Conservation (phyloP, 2,888 invertebrate species). For the Heteromurus nitidus region DNA sequence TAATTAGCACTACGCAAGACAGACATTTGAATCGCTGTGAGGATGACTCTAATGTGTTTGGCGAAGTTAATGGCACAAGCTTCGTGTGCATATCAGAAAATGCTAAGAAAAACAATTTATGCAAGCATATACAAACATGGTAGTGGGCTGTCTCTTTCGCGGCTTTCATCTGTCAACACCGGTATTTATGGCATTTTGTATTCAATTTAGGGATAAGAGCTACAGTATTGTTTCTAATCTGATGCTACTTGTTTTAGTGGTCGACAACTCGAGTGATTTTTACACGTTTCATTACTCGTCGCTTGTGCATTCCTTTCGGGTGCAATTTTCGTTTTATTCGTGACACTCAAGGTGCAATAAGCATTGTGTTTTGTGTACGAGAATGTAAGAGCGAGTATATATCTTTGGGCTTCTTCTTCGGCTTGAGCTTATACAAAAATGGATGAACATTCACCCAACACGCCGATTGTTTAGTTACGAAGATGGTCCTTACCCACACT, state of each 20-base stretch:
- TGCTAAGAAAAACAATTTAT: neutral
- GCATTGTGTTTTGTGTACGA: no score
- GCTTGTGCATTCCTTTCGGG: neutral
- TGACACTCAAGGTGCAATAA: no score
- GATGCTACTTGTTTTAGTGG: slow-evolving; percentile 33
- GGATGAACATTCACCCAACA: no score
- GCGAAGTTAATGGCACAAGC: neutral
- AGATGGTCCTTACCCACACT: no score
- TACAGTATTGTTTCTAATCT: slow-evolving; percentile 28
- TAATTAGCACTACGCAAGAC: slow-evolving; percentile 39
- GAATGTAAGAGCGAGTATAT: no score
- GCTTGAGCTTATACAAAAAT: no score
- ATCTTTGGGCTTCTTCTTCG: no score
- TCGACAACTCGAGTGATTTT: slow-evolving; percentile 18
- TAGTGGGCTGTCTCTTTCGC: neutral
- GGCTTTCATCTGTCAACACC: slow-evolving; percentile 48
- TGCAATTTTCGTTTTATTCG: no score
- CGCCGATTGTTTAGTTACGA: no score
- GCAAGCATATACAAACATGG: slow-evolving; percentile 3
- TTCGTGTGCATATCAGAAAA: no score
- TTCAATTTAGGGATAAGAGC: slow-evolving; percentile 28
- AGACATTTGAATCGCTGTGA: slow-evolving; percentile 32
- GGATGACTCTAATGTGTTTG: slow-evolving; percentile 6
- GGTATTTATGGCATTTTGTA: slow-evolving; percentile 45
- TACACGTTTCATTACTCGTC: slow-evolving; percentile 3